Conservation (phyloP, 2,888 invertebrate species). For the Branchipolynoe longqiensis region DNA sequence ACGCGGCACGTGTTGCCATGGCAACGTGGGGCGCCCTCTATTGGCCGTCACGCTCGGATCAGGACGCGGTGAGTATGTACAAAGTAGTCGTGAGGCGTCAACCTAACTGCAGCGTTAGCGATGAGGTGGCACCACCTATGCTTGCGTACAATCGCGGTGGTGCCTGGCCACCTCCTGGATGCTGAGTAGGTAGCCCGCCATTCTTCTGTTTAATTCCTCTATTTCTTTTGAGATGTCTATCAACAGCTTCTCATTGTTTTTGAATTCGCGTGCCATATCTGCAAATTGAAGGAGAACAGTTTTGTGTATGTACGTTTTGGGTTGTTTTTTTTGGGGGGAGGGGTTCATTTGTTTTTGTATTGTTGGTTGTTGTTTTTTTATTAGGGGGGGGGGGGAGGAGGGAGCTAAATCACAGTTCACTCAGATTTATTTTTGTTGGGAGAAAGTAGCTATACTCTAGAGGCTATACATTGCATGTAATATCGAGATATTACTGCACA, state of each 20-base stretch:
- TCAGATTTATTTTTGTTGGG: no score
- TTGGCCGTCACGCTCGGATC: background rate
- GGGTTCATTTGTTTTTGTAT: no score
- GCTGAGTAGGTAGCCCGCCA: slow-evolving; percentile 81
- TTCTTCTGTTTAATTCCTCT: slow-evolving; percentile 85
- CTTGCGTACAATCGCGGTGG: slow-evolving; percentile 59
- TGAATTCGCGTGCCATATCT: slow-evolving; percentile 87
- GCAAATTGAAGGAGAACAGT: slow-evolving; percentile 65
- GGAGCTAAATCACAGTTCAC: no score
- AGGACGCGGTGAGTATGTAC: slow-evolving; percentile 47
- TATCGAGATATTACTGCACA: no score
- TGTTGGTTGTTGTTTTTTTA: no score
- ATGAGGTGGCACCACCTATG: slow-evolving; percentile 15
- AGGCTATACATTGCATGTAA: no score
- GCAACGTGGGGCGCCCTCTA: background rate
- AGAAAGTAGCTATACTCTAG: no score
- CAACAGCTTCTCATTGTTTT: slow-evolving; percentile 86
- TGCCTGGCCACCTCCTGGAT: slow-evolving; percentile 62
- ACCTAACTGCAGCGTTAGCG: background rate
- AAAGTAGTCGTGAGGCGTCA: slow-evolving; percentile 11
- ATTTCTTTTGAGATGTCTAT: slow-evolving; percentile 85
- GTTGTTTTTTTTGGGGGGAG: no score
- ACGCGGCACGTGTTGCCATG: slow-evolving; percentile 31
- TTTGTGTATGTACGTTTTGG: no score
- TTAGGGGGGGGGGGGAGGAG: no score